Evolutionary conservation across 2,888 invertebrate species (phyloP), one percentile per base, ranked within the genome.

Genomic region (Mylabris sibirica): DNA sequence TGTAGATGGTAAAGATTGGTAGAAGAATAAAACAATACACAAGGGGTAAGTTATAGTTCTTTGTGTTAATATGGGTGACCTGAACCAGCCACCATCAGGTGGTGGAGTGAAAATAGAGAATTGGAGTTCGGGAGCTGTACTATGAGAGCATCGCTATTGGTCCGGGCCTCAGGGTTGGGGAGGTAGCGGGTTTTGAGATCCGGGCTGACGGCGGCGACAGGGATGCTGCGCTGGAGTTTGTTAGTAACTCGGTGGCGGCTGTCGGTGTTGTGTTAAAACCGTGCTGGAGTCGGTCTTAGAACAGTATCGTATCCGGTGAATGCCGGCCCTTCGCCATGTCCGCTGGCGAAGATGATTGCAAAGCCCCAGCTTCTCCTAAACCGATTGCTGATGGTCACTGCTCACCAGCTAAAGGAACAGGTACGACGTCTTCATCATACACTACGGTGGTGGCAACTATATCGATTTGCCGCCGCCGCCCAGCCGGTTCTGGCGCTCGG

Each of bases 161-260:
- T 59, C 77, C 75, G 74, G 78, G 76, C 73, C 68, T 67, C 63
- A 62, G 71, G 71, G 68, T 66, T 64, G 68, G 71, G 70, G 71
- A 59, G 64, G 68, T 61, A 60, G 60, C 65, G 71, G 68, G 65
- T 59, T 53, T 53, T 68, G 71, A 68, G 71, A 73, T 73, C 73
- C 72, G 73, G 74, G 71, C 68, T 69, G 67, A 41, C 62, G 72
- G 71, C 71, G 72, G 77, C 74, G 69, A 74, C 72, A 71, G 68
- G 77, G 81, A 89, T 79, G 89, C 89, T 66, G 88, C 89, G n/a
- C 89, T 88, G 71, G 80, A 76, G 80, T n/a, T n/a, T n/a, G n/a
- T 79, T 79, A 77, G 79, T 79, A 77, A 76, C 76, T 76, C 77
- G 79, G 77, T 74, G 78, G 78, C 76, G 78, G 77, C 70, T 77